phyloP scores from a whole-genome alignment of 2,888 invertebrate species.

The Drosophila anomalipes region DNA sequence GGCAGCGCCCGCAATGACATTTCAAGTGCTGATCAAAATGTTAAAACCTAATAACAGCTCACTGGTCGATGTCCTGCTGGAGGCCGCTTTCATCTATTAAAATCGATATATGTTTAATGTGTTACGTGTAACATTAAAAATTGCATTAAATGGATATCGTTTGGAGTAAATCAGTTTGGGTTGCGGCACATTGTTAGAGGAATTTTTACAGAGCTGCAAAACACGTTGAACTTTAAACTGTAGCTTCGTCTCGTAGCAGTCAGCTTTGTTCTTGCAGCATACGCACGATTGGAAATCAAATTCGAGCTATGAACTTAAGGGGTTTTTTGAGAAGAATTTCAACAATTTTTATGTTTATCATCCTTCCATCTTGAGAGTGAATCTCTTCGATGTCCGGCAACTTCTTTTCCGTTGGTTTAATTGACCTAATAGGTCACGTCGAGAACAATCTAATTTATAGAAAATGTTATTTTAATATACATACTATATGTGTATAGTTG shows the following conservation, averaged over 20 bases:
- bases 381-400: not conserved
- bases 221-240: no score
- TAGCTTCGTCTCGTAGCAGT: not conserved
- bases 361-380: not conserved
- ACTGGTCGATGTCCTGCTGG: no score
- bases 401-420: not conserved
- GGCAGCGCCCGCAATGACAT: conserved; percentile 27
- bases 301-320: not conserved
- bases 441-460: not conserved
- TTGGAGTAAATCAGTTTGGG: not conserved
- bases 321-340: not conserved
- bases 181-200: not conserved
- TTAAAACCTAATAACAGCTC: no score
- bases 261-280: not conserved
- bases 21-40: conserved; percentile 24
- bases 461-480: not conserved
- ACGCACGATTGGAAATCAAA: not conserved
- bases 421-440: not conserved
- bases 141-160: no score
- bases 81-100: no score
- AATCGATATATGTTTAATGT: no score
- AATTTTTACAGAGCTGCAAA: no score
- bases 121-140: no score
- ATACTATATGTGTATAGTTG: not conserved
- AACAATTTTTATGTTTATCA: not conserved